Base-by-base conservation (phyloP, 2,797 vertebrate species). In the Euthynnus affinis region DNA sequence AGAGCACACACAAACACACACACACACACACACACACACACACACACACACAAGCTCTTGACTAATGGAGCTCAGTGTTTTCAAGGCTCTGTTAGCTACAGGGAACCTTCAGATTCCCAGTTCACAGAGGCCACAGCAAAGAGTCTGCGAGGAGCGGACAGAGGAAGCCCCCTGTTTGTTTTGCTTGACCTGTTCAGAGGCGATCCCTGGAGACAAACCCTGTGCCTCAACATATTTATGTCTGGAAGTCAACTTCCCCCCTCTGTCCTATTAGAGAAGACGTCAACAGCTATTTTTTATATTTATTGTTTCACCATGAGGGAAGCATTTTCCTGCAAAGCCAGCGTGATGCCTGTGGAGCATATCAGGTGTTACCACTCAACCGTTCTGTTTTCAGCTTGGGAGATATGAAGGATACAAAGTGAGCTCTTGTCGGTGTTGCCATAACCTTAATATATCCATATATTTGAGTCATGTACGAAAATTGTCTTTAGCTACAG, bases 161-260 rank as follows among this genome's bases (percentile, higher is more conserved):
- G 87, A 89, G 85, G 84, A 88, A 86, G 68, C 56, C 57, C 32
- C 29, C 20, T 85, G 85, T 93, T 93, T 92, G 83, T 85, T 90
- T 89, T 76, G 73, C 76, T 71, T 85, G 86, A 88, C 76, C 77
- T 81, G 71, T 70, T 80, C 72, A 59, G 73, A 48, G 74, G 60
- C 61, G 60, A 77, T 78, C 80, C 87, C 73, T 52, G 5, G 69
- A 79, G 82, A 86, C 42, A 32, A 77, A 70, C 61, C 76, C 9
- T n/a, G 64, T 42, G 20, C 85, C 74, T 53, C 37, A 37, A 76
- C 83, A 46, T 90, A 89, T 93, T 91, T 86, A 88, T 62, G 74
- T 89, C 79, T 88, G 76, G 68, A 86, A 81, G 78, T 81, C 57
- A 60, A 87, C 80, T 86, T 89, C 79, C 81, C 56, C 56, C 58